These are phyloP conservation scores for Sarcophaga bullata DNA, from an alignment of 1,140 invertebrate genomes.

Conservation along the genomic window DNA sequence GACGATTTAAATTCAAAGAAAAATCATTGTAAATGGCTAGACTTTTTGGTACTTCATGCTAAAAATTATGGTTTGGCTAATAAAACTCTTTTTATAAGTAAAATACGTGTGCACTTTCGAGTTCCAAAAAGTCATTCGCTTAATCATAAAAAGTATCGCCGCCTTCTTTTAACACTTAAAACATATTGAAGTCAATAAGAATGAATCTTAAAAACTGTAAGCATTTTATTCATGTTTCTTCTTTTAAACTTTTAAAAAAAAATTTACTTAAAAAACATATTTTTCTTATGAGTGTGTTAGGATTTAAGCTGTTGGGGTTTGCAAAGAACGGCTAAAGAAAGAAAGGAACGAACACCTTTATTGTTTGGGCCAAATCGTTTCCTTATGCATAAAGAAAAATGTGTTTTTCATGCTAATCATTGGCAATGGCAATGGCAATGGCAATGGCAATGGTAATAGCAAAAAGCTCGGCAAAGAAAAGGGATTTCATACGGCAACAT, in stretches of 20 bases:
- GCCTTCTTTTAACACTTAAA: neutral
- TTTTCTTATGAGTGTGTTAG: neutral
- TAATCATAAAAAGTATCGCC: neutral
- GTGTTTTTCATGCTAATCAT: slow-evolving; percentile 41
- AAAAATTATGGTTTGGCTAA: too few species aligned
- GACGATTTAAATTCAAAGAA: too few species aligned
- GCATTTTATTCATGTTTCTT: too few species aligned
- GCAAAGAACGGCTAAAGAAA: neutral
- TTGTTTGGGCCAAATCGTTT: slow-evolving; percentile 15
- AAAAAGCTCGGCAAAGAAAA: slow-evolving; percentile 10
- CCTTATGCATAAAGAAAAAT: slow-evolving; percentile 32
- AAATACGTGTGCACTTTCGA: neutral
- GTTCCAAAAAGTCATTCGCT: neutral
- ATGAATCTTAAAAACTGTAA: too few species aligned
- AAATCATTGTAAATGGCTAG: too few species aligned
- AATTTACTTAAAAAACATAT: slow-evolving; percentile 11
- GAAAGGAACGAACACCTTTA: neutral
- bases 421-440: neutral
- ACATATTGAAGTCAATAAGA: neutral
- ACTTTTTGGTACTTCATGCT: too few species aligned
- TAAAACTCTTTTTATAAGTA: too few species aligned
- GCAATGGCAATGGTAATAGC: neutral
- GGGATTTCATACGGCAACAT: slow-evolving; percentile 21
- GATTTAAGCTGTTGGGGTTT: neutral
- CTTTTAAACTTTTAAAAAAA: neutral